Conservation (phyloP, 2,888 invertebrate genomes). For the Mimumesa dahlbomi region DNA sequence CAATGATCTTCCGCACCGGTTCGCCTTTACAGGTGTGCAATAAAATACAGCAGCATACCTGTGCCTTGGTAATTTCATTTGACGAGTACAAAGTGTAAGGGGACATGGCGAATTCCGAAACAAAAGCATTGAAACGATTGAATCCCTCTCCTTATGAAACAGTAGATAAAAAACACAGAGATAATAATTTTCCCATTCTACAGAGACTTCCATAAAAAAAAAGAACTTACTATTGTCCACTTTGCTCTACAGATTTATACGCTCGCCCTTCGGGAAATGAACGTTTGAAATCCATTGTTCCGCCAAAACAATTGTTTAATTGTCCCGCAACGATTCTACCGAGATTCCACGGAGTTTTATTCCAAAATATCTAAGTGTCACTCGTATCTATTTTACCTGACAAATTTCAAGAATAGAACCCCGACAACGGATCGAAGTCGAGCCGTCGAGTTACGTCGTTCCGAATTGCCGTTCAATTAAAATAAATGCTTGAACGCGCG, state of each 20-base stretch:
- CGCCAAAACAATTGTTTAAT: too few relatives aligned
- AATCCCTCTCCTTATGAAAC: not conserved
- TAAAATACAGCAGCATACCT: slow-evolving; percentile 4
- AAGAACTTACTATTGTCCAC: not conserved
- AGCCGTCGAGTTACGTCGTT: too few relatives aligned
- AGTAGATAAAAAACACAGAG: not conserved
- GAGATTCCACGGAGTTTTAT: too few relatives aligned
- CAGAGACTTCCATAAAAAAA: not conserved
- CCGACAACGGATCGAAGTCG: too few relatives aligned
- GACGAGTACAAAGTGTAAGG: not conserved
- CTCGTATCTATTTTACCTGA: too few relatives aligned
- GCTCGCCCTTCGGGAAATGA: not conserved
- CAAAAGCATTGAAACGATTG: not conserved
- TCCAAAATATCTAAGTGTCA: too few relatives aligned
- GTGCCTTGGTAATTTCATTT: slow-evolving; percentile 6
- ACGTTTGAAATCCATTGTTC: too few relatives aligned
- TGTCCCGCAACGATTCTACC: too few relatives aligned
- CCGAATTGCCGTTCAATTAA: too few relatives aligned
- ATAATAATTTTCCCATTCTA: not conserved
- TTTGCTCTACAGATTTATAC: not conserved
- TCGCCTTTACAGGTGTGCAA: not conserved
- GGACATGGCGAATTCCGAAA: not conserved
- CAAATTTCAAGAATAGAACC: too few relatives aligned
- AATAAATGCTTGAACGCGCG: slow-evolving; percentile 16
- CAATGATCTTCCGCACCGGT: not conserved